Conservation (phyloP, 2,113 vertebrate genomes). For the Neolamprologus falcicula region DNA sequence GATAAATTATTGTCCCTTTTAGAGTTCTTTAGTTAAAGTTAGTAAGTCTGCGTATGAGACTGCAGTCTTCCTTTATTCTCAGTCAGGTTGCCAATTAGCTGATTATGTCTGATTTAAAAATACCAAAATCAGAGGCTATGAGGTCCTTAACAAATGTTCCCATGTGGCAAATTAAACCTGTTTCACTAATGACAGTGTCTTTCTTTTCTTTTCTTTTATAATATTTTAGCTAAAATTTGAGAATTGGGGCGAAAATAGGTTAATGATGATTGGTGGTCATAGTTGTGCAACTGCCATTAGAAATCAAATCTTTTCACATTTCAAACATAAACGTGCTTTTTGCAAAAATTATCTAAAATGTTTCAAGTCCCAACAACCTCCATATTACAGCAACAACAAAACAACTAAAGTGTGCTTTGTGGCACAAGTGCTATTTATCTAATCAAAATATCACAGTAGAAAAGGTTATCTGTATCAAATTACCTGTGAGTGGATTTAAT, state of each 20-base stretch:
- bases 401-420: neutral
- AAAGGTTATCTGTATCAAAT: neutral
- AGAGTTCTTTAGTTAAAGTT: fast-evolving
- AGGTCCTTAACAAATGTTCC: fast-evolving
- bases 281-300: neutral
- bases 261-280: neutral
- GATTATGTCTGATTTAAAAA: neutral
- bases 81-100: neutral
- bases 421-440: neutral
- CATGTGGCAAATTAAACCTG: neutral
- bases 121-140: neutral
- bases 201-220: neutral
- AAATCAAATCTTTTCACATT: neutral
- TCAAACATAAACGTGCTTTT: neutral
- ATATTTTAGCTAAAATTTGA: neutral
- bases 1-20: fast-evolving
- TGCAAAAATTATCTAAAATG: neutral
- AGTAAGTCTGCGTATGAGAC: fast-evolving
- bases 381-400: neutral
- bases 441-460: neutral
- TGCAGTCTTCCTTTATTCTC: neutral
- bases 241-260: neutral
- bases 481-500: neutral
- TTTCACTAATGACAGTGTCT: neutral
- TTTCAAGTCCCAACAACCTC: neutral